phyloP scores from a whole-genome alignment of 2,797 vertebrate genomes.

The Arvicola amphibius region DNA sequence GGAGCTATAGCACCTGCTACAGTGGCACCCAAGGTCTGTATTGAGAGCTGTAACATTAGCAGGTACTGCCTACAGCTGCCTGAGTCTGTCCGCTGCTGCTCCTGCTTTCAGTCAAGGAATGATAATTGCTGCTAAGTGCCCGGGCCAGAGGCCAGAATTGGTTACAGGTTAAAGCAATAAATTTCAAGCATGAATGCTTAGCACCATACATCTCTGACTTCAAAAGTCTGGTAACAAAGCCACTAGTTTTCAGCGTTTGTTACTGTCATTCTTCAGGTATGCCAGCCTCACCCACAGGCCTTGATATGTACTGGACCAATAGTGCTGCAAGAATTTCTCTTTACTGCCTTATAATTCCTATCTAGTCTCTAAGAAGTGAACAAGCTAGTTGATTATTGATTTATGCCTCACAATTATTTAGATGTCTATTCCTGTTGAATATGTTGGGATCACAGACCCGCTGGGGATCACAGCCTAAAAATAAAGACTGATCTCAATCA shows the following conservation, averaged over 20 bases:
- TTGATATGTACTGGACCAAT: background rate
- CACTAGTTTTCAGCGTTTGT: background rate
- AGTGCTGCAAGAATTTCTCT: background rate
- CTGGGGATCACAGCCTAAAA: background rate
- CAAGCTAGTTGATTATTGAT: background rate
- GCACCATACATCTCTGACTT: background rate
- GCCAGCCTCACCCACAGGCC: background rate
- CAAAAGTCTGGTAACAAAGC: background rate
- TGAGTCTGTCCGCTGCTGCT: background rate
- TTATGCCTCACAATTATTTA: background rate
- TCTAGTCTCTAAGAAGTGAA: background rate
- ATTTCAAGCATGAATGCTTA: background rate
- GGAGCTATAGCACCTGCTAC: background rate
- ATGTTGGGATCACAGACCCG: background rate
- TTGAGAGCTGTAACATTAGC: background rate
- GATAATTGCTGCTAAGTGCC: background rate
- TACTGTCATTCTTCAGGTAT: background rate
- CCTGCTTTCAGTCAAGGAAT: background rate
- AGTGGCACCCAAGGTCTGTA: background rate
- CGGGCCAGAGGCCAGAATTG: background rate
- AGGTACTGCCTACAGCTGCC: background rate
- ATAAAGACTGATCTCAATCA: background rate
- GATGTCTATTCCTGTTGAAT: background rate
- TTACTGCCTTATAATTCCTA: background rate
- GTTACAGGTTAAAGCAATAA: background rate